Evolutionary conservation across 1,140 invertebrate species (phyloP), one percentile per base, ranked within the genome.

Genomic region (Tetranychus urticae): DNA sequence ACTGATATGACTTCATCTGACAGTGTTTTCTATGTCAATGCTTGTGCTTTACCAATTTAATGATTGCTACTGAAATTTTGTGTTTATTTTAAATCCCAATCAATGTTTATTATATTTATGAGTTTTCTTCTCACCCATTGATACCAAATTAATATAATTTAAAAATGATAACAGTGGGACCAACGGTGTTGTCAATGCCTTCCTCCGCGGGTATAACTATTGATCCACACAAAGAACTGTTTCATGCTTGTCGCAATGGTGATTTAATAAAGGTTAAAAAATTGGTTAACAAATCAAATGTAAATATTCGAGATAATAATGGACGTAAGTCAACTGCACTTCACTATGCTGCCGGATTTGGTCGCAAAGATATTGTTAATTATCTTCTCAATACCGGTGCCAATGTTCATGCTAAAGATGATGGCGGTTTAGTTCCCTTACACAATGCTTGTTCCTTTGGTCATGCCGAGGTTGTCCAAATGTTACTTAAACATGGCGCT

Each of bases 281-380:
- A 42, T 42, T 42, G 39, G 10, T 42, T 10, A 42, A 42, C 39
- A 42, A 42, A 42, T 42, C 39, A 23, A 23, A 23, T 23, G 92
- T 97, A 55, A 97, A 96, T 70, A 96, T 91, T 71, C 74, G 91
- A 64, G 92, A 97, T 73, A 82, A 87, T 1, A 89, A 94, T 72
- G 91, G 91, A n/a, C 78, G 91, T 61, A 94, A 96, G 69, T 93
- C 88, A 0, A 94, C 89, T 13, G 90, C 88, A 1, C 74, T 94
- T 63, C 84, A 86, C 69, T 86, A 92, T 77, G 86, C 86, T 66
- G 86, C 82, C 59, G 91, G 92, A 3, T 97, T 96, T 69, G 96
- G 96, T 70, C 77, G 91, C 56, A 83, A 96, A 48, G 58, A 84
- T 7, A 85, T 97, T 42, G 91, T 94, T 2, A 88, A 96, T 68